These are phyloP conservation scores for Spinus pinus DNA, from an alignment of 2,797 vertebrate species.

Conservation along the genomic window DNA sequence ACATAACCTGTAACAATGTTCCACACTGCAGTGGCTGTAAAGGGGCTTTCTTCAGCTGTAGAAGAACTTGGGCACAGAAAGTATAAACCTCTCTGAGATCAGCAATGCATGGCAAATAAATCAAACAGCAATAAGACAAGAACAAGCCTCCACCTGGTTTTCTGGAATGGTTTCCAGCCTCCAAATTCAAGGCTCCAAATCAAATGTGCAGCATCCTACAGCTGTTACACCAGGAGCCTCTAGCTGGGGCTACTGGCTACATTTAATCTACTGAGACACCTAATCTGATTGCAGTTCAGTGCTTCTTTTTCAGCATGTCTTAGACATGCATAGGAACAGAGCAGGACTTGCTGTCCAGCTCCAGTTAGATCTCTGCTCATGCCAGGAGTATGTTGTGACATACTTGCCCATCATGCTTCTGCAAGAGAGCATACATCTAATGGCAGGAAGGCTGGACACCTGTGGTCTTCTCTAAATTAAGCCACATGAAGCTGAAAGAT, in stretches of 20 bases:
- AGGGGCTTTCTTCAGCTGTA: background rate
- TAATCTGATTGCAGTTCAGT: background rate
- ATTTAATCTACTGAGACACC: background rate
- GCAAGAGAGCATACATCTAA: background rate
- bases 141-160: background rate
- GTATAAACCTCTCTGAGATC: background rate
- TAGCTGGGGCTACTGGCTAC: background rate
- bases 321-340: background rate
- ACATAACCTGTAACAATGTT: background rate
- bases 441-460: background rate
- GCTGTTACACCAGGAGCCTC: background rate
- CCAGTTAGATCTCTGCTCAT: background rate
- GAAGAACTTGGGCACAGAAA: background rate
- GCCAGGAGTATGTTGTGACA: accelerated
- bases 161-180: background rate
- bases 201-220: background rate
- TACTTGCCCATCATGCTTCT: background rate
- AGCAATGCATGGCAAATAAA: background rate
- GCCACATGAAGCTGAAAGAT: background rate
- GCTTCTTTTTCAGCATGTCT: background rate
- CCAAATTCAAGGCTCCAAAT: background rate
- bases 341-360: background rate
- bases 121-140: background rate
- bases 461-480: background rate
- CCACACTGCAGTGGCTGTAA: background rate